phyloP scores from a whole-genome alignment of 1,140 invertebrate genomes.

The Euura saliciscinereae region DNA sequence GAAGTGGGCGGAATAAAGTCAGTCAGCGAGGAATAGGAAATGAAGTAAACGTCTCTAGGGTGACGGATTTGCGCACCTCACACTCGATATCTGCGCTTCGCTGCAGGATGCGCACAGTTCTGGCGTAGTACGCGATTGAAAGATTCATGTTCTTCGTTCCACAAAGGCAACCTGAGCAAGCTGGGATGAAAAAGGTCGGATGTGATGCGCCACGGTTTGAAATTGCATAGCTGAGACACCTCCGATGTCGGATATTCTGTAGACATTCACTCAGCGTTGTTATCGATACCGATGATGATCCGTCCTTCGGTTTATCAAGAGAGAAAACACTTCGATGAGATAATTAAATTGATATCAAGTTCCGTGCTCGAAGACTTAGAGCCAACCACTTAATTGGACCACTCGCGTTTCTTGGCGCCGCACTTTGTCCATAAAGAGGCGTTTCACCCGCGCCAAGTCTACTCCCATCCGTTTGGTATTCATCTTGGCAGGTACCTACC shows the following conservation, averaged over 20 bases:
- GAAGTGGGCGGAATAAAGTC: not conserved
- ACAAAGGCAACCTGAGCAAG: not conserved
- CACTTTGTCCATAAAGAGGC: not conserved
- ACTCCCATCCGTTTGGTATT: slow-evolving; percentile 43
- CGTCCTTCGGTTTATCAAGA: too few relatives aligned
- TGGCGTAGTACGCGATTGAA: not conserved
- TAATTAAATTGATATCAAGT: too few relatives aligned
- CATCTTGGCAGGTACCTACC: slow-evolving; percentile 32
- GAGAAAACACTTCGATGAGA: too few relatives aligned
- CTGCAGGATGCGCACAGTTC: not conserved
- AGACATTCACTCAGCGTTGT: too few relatives aligned
- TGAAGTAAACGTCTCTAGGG: not conserved
- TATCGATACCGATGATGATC: too few relatives aligned
- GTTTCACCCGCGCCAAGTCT: not conserved
- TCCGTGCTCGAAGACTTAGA: too few relatives aligned
- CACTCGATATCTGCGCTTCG: not conserved
- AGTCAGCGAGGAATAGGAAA: not conserved
- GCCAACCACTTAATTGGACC: too few relatives aligned
- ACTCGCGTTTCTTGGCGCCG: not conserved
- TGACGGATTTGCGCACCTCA: not conserved
- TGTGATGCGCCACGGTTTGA: not conserved
- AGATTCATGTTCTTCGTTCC: not conserved
- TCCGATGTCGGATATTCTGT: too few relatives aligned
- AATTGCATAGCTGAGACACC: not conserved
- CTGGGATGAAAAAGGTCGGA: not conserved